Evolutionary conservation across 2,888 invertebrate genomes (phyloP), one percentile per base, ranked within the genome.

Genomic region (Drosophila maculinotata): DNA sequence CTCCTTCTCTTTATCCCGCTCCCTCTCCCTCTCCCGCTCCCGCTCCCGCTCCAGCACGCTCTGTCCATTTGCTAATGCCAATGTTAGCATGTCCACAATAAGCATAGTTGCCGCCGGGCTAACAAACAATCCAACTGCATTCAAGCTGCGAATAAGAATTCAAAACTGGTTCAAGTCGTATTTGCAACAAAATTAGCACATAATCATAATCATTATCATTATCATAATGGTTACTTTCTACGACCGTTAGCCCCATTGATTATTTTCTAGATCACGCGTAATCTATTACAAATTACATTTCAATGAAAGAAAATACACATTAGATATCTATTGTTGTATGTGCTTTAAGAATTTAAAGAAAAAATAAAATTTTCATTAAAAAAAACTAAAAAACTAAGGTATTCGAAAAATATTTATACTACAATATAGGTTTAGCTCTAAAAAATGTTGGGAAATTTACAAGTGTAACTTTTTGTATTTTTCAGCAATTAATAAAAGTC

Each of bases 11-110:
- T 31, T 31, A 8, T 44, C 48, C 7, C 9, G 38, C n/a, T 62
- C 57, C 35, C 52, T 56, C 30, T 59, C 52, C 25, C 31, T 45
- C 17, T 20, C 20, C 4, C 4, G 2, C 2, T 20, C 20, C 4
- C 20, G 39, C n/a, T 65, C 59, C 44, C 67, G 35, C 44, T 78
- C 66, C 28, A 82, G 56, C 64, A 62, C 54, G 26, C 64, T 53
- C 59, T 62, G 67, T 49, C 70, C 85, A 47, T 69, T 87, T 28
- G 77, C 54, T 69, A 83, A 45, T 17, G 88, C 83, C 69, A 83
- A 39, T 26, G 88, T 82, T 48, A 83, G 63, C 83, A 83, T 83
- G 65, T 83, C 83, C 65, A 87, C 88, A 72, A 83, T 85, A 35
- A 83, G 80, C 83, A 83, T 83, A 44, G 39, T 69, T 66, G 66